Base-by-base conservation (phyloP, 2,797 vertebrate species). In the Anniella stebbinsi region DNA sequence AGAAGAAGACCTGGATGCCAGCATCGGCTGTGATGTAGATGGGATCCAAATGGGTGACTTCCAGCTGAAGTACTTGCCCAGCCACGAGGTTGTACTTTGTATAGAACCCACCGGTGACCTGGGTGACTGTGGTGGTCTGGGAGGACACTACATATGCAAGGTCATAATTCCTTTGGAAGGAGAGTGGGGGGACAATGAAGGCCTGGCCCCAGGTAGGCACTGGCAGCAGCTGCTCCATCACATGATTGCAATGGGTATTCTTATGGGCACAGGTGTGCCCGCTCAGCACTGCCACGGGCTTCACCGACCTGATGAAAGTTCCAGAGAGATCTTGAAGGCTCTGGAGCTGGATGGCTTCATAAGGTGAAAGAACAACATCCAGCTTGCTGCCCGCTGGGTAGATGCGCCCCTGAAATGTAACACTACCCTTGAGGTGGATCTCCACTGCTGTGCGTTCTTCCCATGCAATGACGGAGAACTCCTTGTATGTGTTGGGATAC, bases 141-240 rank as follows among this genome's bases (percentile, higher is more conserved):
- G 98, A 98, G 69, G 97, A 95, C 90, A 97, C 89, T 3, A 98
- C 30, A 15, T 96, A 98, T 15, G 96, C 93, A 6, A 94, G 95
- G 81, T 98, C 97, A 1, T 15, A 97, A 3, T 8, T 93, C 0
- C 0, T 87, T 93, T 98, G 97, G 73, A 97, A 95, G 41, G 88
- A 88, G 76, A 98, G 69, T 0, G 97, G 83, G 18, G 97, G 95
- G 15, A 98, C 94, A 3, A 98, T 90, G 9, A 97, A 98, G 4
- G 12, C 94, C 36, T 92, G 95, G 78, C 97, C 98, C 98, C 98
- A 98, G n/a, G 86, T 93, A 1, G 89, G 95, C 0, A 97, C 96
- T 3, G 98, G 98, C 17, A 97, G 90, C 80, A 98, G 96, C 89
- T 98, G 98, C 92, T 98, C 98, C 28, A 95, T 96, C 17, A 98